phyloP scores from a whole-genome alignment of 1,140 invertebrate genomes.

The Drosophila novamexicana region DNA sequence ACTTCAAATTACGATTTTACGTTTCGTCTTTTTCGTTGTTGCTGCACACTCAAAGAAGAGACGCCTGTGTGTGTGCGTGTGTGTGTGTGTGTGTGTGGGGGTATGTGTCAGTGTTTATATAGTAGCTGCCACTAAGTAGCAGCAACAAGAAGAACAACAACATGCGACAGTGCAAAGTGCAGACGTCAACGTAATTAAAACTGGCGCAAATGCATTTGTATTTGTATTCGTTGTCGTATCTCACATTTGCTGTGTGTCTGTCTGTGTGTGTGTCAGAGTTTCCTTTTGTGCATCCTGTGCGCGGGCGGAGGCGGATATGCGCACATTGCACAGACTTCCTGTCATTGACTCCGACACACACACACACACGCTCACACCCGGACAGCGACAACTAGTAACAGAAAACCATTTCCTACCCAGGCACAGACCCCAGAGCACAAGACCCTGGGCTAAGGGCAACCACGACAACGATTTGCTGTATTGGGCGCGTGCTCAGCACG shows the following conservation, averaged over 20 bases:
- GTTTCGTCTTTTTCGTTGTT: constrained; percentile 57
- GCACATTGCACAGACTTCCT: constrained; percentile 74
- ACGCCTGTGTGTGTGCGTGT: constrained; percentile 13
- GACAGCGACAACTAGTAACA: constrained; percentile 58
- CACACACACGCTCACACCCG: constrained; percentile 10
- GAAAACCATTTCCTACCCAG: constrained; percentile 69
- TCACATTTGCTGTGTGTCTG: constrained; percentile 39
- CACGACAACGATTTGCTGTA: constrained; percentile 4
- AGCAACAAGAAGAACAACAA: constrained; percentile 31
- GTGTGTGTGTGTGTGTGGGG: not conserved
- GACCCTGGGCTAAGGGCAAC: constrained; percentile 16
- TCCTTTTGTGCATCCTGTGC: constrained; percentile 77
- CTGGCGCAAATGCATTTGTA: constrained; percentile 41
- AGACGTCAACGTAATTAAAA: constrained; percentile 58
- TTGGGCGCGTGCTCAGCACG: constrained; percentile 63
- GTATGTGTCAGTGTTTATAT: constrained; percentile 42
- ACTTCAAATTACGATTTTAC: constrained; percentile 82
- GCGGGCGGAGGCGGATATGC: constrained; percentile 74
- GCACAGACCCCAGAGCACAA: constrained; percentile 11
- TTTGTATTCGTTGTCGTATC: constrained; percentile 43
- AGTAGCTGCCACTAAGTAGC: constrained; percentile 78
- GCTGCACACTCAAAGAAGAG: constrained; percentile 45
- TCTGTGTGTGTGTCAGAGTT: constrained; percentile 41
- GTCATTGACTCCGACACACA: constrained; percentile 71
- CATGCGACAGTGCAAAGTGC: constrained; percentile 55